phyloP scores from a whole-genome alignment of 2,797 vertebrate species.

The Alauda arvensis region DNA sequence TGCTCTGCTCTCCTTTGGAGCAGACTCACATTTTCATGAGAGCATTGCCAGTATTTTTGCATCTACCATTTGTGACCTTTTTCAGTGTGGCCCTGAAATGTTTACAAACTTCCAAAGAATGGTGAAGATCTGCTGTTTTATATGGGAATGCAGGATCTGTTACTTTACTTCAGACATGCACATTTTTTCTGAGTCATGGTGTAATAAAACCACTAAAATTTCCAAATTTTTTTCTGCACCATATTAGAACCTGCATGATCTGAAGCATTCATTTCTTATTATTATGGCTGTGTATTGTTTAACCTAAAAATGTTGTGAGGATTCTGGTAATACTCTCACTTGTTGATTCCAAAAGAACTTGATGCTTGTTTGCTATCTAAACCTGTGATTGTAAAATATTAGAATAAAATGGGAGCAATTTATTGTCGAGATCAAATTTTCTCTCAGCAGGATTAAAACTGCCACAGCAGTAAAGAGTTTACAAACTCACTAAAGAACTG shows the following conservation, averaged over 20 bases:
- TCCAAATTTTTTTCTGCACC: neutral
- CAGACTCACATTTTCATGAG: neutral
- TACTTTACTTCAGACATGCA: neutral
- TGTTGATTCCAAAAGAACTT: constrained; percentile 15
- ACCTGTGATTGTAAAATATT: constrained; percentile 54
- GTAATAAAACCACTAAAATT: neutral
- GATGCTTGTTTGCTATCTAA: constrained; percentile 57
- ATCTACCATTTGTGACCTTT: neutral
- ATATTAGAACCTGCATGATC: neutral
- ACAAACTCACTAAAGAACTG: constrained; percentile 74
- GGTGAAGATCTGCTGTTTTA: neutral
- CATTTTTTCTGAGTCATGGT: neutral
- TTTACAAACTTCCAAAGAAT: neutral
- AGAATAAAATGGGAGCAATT: constrained; percentile 61
- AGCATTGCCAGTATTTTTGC: neutral
- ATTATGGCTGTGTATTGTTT: constrained; percentile 6
- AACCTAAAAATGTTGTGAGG: neutral
- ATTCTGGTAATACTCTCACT: neutral
- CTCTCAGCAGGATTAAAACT: constrained; percentile 71
- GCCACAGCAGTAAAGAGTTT: constrained; percentile 71
- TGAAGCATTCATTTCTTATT: neutral
- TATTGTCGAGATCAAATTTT: constrained; percentile 63
- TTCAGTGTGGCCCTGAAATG: neutral
- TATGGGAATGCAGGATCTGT: neutral
- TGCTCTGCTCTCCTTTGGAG: neutral